phyloP scores from a whole-genome alignment of 2,113 vertebrate genomes.

The Scalopus aquaticus region DNA sequence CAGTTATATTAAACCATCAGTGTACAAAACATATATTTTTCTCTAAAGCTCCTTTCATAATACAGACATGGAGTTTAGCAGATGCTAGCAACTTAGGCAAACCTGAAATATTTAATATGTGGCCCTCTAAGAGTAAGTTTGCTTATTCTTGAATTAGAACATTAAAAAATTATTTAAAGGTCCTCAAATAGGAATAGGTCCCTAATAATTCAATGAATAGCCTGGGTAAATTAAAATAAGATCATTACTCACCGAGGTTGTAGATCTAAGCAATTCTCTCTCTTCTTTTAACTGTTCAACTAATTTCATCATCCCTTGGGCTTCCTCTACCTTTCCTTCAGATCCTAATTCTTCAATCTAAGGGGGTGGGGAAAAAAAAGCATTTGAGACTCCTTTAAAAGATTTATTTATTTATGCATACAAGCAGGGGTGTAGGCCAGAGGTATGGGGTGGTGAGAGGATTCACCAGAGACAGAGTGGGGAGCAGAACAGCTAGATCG shows the following conservation, averaged over 20 bases:
- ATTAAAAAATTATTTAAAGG: neutral
- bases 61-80: neutral
- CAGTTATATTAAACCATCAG: neutral
- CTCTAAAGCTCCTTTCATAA: neutral
- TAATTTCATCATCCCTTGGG: constrained; percentile 99
- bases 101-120: neutral
- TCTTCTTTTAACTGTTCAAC: constrained; percentile 99
- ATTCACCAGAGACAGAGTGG: no score
- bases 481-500: no score
- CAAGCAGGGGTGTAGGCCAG: no score
- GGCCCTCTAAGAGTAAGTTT: neutral
- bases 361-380: neutral
- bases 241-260: constrained; percentile 93
- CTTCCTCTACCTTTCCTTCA: constrained; percentile 98
- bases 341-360: constrained; percentile 99
- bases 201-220: constrained; percentile 12
- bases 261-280: constrained; percentile 94
- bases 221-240: neutral
- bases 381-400: no score
- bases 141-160: neutral
- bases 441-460: no score
- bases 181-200: neutral
- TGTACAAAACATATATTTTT: neutral
- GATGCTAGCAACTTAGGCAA: neutral
- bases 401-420: no score